These are phyloP conservation scores for Gasterosteus aculeatus DNA, from an alignment of 2,113 vertebrate species.

Conservation along the genomic window DNA sequence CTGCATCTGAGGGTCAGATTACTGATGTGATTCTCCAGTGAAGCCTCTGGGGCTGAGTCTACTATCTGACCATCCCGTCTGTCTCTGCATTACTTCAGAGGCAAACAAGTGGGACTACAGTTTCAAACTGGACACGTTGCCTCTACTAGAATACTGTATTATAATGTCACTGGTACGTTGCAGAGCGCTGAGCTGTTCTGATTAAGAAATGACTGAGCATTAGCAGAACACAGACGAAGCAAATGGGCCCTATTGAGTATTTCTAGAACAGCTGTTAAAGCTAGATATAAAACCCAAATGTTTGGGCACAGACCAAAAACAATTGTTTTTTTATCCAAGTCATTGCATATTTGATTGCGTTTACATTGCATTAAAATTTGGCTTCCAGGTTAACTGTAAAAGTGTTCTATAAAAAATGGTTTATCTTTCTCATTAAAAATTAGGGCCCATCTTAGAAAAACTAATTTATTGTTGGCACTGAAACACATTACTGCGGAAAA, in stretches of 20 bases:
- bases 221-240: slow-evolving; percentile 23
- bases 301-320: neutral
- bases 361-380: neutral
- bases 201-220: slow-evolving; percentile 18
- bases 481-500: neutral
- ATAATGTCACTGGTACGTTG: neutral
- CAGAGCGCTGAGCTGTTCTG: slow-evolving; percentile 14
- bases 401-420: neutral
- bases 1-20: slow-evolving; percentile 82
- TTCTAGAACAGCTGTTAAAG: neutral
- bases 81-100: slow-evolving; percentile 39
- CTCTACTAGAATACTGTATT: neutral
- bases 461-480: neutral
- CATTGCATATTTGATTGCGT: neutral
- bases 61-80: slow-evolving; percentile 70
- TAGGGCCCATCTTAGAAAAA: neutral
- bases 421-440: neutral
- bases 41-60: slow-evolving; percentile 65
- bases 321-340: neutral
- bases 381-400: neutral
- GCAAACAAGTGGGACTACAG: slow-evolving; percentile 19
- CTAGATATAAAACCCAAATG: neutral
- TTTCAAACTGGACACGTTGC: slow-evolving; percentile 28
- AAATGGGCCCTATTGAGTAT: neutral
- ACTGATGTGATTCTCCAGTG: slow-evolving; percentile 77